Conservation (phyloP, 2,113 vertebrate genomes). For the Plotosus lineatus region DNA sequence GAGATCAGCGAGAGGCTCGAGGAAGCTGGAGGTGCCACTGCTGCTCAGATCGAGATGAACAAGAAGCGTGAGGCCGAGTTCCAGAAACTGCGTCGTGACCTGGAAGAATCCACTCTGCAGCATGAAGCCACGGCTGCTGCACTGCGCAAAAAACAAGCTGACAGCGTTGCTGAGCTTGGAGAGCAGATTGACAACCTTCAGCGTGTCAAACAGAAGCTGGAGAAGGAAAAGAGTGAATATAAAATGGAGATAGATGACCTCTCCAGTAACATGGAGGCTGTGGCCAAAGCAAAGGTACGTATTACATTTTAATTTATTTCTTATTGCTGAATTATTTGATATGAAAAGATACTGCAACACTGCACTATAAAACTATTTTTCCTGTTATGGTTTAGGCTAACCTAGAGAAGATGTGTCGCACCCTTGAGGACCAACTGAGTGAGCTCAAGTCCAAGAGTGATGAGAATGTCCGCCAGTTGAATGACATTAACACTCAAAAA, state of each 20-base stretch:
- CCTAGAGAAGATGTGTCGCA: constrained; percentile 71
- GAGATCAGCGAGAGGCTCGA: too few species aligned
- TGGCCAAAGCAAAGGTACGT: constrained; percentile 45
- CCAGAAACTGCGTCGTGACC: too few species aligned
- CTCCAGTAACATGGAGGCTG: constrained; percentile 47
- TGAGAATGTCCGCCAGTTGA: constrained; percentile 58
- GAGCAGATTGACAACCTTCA: too few species aligned
- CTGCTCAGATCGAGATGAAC: too few species aligned
- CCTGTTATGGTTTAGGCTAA: constrained; percentile 61
- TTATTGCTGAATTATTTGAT: too few species aligned
- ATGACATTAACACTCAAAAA: constrained; percentile 38
- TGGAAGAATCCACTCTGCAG: too few species aligned
- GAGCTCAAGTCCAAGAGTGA: constrained; percentile 76
- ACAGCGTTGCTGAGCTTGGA: too few species aligned
- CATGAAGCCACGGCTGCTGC: too few species aligned
- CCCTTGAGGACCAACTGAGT: constrained; percentile 67
- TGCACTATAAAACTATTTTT: background rate
- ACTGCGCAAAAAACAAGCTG: too few species aligned
- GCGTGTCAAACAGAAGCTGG: too few species aligned
- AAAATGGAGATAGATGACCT: constrained; percentile 51
- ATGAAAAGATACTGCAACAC: background rate
- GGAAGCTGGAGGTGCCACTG: too few species aligned
- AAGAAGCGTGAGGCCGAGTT: too few species aligned
- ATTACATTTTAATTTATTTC: background rate
- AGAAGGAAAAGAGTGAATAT: constrained; percentile 50